Percentiles rank a stretch among this genome's conserved stretches.
Evolutionary conservation across 37 sponge, comb jelly and placozoan species (phyloP).

Genomic region (Halichondria panicea): DNA sequence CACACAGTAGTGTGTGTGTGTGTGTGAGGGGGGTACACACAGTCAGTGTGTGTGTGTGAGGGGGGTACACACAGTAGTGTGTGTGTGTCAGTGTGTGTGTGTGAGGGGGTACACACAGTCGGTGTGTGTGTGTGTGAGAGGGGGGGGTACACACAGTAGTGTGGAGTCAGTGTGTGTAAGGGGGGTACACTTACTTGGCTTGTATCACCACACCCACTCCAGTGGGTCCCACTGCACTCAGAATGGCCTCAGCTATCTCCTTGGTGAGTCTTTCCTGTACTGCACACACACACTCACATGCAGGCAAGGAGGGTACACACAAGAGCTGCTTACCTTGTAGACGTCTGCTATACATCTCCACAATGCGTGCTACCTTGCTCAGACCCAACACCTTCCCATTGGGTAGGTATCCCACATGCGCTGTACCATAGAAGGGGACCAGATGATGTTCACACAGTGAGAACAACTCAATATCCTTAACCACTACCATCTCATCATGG

Average conservation of each 20-base stretch:
- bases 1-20: background rate
- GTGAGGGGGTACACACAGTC: background rate
- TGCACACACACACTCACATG: constrained; percentile 3
- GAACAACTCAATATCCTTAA: constrained; percentile 91
- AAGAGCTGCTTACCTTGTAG: constrained; percentile 63
- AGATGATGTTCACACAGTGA: constrained; percentile 98
- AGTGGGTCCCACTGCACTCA: constrained; percentile 82
- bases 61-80: background rate
- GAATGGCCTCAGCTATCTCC: constrained; percentile 89
- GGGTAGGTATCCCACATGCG: constrained; percentile 94
- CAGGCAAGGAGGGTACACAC: background rate
- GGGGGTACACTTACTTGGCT: constrained; percentile 70
- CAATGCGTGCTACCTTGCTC: constrained; percentile 94
- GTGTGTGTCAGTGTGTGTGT: constrained; percentile 1
- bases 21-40: background rate
- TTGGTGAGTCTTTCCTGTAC: constrained; percentile 96
- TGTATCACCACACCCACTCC: constrained; percentile 97
- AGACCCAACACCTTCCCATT: constrained; percentile 89
- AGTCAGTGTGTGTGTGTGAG: background rate
- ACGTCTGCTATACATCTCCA: constrained; percentile 87
- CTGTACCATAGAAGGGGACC: constrained; percentile 95
- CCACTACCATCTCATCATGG: constrained; percentile 95
- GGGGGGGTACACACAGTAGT: background rate
- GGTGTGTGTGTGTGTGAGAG: no score
- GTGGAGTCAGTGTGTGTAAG: background rate